A percentile compares a stretch with the other conserved stretches of the same genome.
phyloP scores from a whole-genome alignment of 2,888 invertebrate species.

The Apamea monoglypha region DNA sequence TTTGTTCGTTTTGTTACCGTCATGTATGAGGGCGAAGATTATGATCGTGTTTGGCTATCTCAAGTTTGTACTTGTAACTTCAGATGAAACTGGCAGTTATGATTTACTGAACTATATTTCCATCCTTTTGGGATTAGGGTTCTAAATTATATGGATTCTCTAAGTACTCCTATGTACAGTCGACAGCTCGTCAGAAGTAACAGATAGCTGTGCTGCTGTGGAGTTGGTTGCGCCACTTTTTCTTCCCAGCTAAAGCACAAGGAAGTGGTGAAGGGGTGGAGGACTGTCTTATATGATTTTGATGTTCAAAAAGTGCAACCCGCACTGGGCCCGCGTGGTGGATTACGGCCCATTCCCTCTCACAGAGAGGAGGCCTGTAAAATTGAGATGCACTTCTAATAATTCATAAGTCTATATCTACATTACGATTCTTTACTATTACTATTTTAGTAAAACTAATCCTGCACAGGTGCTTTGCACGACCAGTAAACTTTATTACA shows the following conservation, averaged over 20 bases:
- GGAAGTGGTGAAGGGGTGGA: neutral
- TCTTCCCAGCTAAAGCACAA: neutral
- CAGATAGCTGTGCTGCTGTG: neutral
- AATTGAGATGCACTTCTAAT: neutral
- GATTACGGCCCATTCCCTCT: no score
- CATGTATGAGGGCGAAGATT: neutral
- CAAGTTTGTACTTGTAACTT: neutral
- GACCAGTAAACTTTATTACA: neutral
- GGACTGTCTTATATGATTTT: neutral
- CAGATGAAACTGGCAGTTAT: neutral
- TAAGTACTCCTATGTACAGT: no score
- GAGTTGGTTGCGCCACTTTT: neutral
- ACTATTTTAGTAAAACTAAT: slow-evolving; percentile 8
- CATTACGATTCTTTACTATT: neutral
- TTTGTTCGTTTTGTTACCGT: neutral
- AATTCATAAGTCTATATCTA: slow-evolving; percentile 9
- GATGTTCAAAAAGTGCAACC: neutral
- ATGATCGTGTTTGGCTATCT: neutral
- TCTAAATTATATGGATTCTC: neutral
- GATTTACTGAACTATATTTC: neutral
- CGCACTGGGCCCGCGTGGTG: no score
- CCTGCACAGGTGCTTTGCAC: slow-evolving; percentile 28
- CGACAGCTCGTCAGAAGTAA: neutral
- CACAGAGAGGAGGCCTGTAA: no score
- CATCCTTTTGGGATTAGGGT: neutral